These are phyloP conservation scores for Folsomia candida DNA, from an alignment of 2,888 invertebrate species.

Conservation along the genomic window DNA sequence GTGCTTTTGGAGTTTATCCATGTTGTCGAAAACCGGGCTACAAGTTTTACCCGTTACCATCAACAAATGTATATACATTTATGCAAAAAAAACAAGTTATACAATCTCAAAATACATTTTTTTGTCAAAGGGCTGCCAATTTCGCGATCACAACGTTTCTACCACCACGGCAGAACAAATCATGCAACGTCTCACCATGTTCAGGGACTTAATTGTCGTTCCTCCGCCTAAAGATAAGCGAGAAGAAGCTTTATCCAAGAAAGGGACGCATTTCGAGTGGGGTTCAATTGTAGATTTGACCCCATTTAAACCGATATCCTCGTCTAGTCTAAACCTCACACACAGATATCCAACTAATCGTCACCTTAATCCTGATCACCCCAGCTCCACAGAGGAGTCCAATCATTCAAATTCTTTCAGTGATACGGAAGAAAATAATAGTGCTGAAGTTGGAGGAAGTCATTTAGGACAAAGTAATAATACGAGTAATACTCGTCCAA, in stretches of 20 bases:
- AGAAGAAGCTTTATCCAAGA: no score
- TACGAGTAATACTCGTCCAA: conserved; percentile 24
- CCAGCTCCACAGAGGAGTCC: conserved; percentile 34
- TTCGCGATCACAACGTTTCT: conserved; percentile 69
- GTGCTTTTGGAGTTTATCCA: conserved; percentile 39
- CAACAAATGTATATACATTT: conserved; percentile 17
- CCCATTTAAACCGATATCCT: conserved; percentile 24
- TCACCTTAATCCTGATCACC: conserved; percentile 27
- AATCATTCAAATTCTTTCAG: conserved; percentile 39
- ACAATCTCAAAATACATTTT: neutral
- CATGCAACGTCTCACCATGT: conserved; percentile 61
- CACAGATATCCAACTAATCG: conserved; percentile 15
- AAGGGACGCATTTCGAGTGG: conserved; percentile 41
- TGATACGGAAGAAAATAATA: conserved; percentile 28
- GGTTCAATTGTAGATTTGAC: conserved; percentile 37
- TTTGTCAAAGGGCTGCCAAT: conserved; percentile 66
- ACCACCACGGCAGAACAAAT: conserved; percentile 69
- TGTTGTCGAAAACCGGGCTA: conserved; percentile 44
- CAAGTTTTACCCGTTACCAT: conserved; percentile 40
- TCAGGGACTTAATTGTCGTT: conserved; percentile 38
- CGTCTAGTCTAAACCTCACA: conserved; percentile 15
- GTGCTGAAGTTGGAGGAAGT: neutral
- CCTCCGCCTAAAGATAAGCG: conserved; percentile 1
- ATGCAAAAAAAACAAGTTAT: neutral
- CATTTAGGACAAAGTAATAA: conserved; percentile 20